A percentile compares a stretch with the other conserved stretches of the same genome.
Evolutionary conservation across 2,113 vertebrate genomes (phyloP).

Genomic region (Menidia beryllina): DNA sequence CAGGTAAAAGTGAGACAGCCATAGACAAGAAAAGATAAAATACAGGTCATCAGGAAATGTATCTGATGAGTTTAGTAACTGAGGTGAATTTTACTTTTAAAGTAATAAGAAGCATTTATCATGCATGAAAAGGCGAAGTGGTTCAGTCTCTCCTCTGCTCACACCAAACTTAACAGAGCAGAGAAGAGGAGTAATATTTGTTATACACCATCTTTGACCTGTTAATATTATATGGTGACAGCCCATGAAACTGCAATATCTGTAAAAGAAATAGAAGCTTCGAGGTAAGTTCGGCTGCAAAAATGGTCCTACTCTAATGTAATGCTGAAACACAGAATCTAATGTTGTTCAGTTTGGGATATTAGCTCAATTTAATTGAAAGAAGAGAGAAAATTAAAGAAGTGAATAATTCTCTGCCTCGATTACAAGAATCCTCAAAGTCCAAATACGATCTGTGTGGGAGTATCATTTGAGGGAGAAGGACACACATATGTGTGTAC

Average conservation of each 20-base stretch:
- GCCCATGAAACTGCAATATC: constrained; percentile 31
- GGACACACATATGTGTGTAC: not conserved
- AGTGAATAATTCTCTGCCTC: constrained; percentile 50
- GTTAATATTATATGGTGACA: constrained; percentile 27
- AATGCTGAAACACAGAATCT: constrained; percentile 43
- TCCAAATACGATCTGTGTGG: constrained; percentile 30
- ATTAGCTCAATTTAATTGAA: constrained; percentile 54
- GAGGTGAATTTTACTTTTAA: no score
- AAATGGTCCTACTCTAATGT: constrained; percentile 30
- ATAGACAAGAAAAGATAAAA: constrained; percentile 13
- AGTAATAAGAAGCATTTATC: no score
- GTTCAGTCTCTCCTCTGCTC: no score
- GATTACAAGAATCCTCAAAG: constrained; percentile 35
- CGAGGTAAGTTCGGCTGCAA: constrained; percentile 34
- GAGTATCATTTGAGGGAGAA: not conserved
- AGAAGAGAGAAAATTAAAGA: no score
- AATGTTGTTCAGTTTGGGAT: constrained; percentile 44
- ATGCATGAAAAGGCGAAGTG: no score
- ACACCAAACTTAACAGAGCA: constrained; percentile 2
- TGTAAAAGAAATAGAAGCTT: constrained; percentile 46
- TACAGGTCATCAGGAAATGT: constrained; percentile 9
- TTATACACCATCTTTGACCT: no score
- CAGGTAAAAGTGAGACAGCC: constrained; percentile 10
- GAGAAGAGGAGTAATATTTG: no score
- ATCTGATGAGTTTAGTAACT: constrained; percentile 23